A percentile compares a stretch with the other conserved stretches of the same genome.
phyloP scores from a whole-genome alignment of 1,140 invertebrate genomes.

The Panonychus citri region DNA sequence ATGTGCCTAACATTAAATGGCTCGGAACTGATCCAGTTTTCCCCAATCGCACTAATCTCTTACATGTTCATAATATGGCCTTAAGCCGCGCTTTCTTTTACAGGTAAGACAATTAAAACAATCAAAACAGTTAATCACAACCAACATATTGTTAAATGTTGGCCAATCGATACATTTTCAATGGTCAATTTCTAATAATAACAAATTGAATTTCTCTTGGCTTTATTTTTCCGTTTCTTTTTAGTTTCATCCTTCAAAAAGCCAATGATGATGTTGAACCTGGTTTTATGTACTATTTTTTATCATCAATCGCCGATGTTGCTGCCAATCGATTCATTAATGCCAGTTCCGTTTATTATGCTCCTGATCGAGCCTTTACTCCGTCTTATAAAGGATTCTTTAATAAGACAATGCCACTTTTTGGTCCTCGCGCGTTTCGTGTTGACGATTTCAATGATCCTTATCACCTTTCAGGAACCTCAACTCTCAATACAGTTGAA shows the following conservation, averaged over 20 bases:
- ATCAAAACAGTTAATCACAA: background rate
- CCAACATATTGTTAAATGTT: background rate
- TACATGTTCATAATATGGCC: slow-evolving; percentile 88
- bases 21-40: slow-evolving; percentile 84
- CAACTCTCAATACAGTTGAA: slow-evolving; percentile 54
- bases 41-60: slow-evolving; percentile 68
- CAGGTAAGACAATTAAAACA: slow-evolving; percentile 21
- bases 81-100: slow-evolving; percentile 80
- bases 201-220: background rate
- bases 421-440: slow-evolving; percentile 64
- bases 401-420: slow-evolving; percentile 82
- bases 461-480: slow-evolving; percentile 68
- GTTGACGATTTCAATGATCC: slow-evolving; percentile 83
- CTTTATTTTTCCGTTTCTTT: background rate
- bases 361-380: slow-evolving; percentile 77
- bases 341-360: slow-evolving; percentile 76
- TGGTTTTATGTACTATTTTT: slow-evolving; percentile 93
- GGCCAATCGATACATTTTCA: background rate
- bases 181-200: background rate
- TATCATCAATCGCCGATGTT: slow-evolving; percentile 82
- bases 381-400: slow-evolving; percentile 86
- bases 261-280: slow-evolving; percentile 76
- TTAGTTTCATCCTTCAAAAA: slow-evolving; percentile 64
- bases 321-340: slow-evolving; percentile 77
- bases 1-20: slow-evolving; percentile 79